Conservation (phyloP, 2,888 invertebrate species). For the Eubasilissa splendida region DNA sequence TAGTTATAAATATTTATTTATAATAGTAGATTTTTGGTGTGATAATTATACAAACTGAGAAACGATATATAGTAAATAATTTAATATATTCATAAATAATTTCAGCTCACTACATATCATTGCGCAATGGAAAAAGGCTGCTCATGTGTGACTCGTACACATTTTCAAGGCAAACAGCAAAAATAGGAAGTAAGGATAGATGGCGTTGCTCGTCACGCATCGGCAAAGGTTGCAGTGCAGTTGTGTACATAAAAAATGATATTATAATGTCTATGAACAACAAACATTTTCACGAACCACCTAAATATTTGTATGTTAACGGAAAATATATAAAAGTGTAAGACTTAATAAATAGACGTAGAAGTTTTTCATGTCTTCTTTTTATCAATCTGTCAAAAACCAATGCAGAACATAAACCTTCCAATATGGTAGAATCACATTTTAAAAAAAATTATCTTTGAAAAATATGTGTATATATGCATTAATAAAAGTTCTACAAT, state of each 20-base stretch:
- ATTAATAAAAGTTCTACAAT: too few species aligned
- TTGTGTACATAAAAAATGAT: conserved; percentile 36
- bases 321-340: conserved; percentile 7
- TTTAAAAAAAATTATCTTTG: too few species aligned
- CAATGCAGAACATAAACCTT: too few species aligned
- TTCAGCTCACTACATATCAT: conserved; percentile 36
- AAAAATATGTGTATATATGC: not conserved
- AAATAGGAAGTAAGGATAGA: conserved; percentile 6
- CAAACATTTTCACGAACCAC: conserved; percentile 40
- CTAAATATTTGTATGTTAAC: conserved; percentile 13
- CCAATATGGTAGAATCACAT: too few species aligned
- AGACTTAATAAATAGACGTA: not conserved
- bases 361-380: too few species aligned
- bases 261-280: conserved; percentile 26
- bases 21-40: too few species aligned
- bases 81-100: not conserved
- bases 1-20: too few species aligned
- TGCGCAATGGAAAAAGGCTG: conserved; percentile 25
- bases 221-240: conserved; percentile 38
- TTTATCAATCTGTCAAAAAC: too few species aligned
- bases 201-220: conserved; percentile 45
- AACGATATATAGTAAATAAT: too few species aligned
- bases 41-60: too few species aligned
- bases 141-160: conserved; percentile 40
- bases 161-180: conserved; percentile 28